Evolutionary conservation across 2,888 invertebrate genomes (phyloP), one percentile per base, ranked within the genome.

Genomic region (Panorpa germanica): DNA sequence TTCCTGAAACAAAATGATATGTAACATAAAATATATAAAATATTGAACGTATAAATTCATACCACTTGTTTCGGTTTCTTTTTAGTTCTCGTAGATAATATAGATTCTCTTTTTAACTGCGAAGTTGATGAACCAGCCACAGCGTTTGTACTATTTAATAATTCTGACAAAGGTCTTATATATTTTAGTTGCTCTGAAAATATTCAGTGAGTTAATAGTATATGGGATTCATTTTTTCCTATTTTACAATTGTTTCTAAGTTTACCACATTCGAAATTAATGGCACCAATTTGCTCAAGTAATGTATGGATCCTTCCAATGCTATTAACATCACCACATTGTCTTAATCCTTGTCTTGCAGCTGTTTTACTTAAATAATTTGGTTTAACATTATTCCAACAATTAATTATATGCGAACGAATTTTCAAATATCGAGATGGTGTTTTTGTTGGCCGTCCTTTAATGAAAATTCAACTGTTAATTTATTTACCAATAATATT

Each of bases 281-380:
- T 68, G 11, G 62, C 66, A 10, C 69, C 70, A 35, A 61, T 58
- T 48, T 64, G 63, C 45, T 70, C 70, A 32, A 70, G 48, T 39
- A 63, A 63, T 13, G 58, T 49, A 47, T 70, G 69, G 15, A 70
- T 59, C 33, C 63, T 50, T 8, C 66, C 61, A 33, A 70, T 64
- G 40, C 60, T 59, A 43, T 67, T 66, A 3, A 68, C 67, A 49
- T 69, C 68, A 1, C 69, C 69, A 44, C 65, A 65, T 41, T 64
- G 62, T 45, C 60, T 63, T 35, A 69, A 46, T 3, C 65, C 66
- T 35, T 55, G 48, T 29, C 68, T 46, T 6, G 63, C 60, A 2
- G 60, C 52, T 1, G 67, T 66, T 51, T 69, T 70, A 24, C 60
- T 63, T 8, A 68, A 46, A 45, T 68, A 70, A 13, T 45, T 46